phyloP scores from a whole-genome alignment of 2,888 invertebrate species.

The Thymelicus sylvestris region DNA sequence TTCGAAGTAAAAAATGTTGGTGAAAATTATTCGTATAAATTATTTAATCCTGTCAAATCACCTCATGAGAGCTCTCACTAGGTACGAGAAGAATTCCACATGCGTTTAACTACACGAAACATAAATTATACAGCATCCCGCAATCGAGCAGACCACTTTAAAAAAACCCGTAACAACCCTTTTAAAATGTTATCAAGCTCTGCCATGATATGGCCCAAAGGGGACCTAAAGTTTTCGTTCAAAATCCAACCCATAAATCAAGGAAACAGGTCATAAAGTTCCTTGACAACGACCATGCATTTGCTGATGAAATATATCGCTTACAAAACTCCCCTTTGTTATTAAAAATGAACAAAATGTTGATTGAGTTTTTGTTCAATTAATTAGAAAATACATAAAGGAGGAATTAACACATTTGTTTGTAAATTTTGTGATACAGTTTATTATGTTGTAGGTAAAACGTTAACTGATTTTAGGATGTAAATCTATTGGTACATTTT shows the following conservation, averaged over 20 bases:
- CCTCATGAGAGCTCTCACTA: slow-evolving; percentile 12
- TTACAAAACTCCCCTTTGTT: slow-evolving; percentile 50
- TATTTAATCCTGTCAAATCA: slow-evolving; percentile 29
- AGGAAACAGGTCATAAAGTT: slow-evolving; percentile 16
- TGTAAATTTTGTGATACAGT: neutral
- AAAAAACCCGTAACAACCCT: slow-evolving; percentile 31
- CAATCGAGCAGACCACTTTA: slow-evolving; percentile 27
- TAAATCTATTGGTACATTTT: too few relatives aligned
- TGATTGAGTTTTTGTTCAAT: slow-evolving; percentile 67
- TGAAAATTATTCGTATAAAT: slow-evolving; percentile 16
- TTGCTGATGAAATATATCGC: slow-evolving; percentile 55
- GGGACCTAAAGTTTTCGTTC: slow-evolving; percentile 13
- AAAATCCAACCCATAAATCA: slow-evolving; percentile 27
- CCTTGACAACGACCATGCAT: slow-evolving; percentile 14
- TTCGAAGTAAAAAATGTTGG: slow-evolving; percentile 4
- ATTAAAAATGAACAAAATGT: slow-evolving; percentile 62
- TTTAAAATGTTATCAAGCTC: slow-evolving; percentile 34
- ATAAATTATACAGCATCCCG: slow-evolving; percentile 21
- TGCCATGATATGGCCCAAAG: slow-evolving; percentile 20
- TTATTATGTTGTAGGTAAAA: slow-evolving; percentile 20
- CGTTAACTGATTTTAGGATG: neutral
- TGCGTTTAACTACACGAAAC: slow-evolving; percentile 29
- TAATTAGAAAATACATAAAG: slow-evolving; percentile 51
- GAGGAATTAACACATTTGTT: slow-evolving; percentile 36
- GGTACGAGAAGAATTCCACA: slow-evolving; percentile 3